Evolutionary conservation across 92 coral and sea anemone species (phyloP).

Genomic region (Porites cylindrica): DNA sequence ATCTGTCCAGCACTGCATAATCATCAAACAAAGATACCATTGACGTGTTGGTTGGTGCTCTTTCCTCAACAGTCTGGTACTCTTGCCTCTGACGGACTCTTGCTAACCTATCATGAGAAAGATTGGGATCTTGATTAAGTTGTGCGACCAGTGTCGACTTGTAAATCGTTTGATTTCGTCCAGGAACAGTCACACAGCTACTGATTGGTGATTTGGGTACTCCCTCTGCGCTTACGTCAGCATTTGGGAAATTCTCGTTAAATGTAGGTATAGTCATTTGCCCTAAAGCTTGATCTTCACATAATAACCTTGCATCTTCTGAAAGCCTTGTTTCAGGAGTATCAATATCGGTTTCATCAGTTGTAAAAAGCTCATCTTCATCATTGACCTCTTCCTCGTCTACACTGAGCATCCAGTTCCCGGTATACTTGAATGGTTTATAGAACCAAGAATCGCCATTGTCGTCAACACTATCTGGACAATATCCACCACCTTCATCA

Average conservation of each 20-base stretch:
- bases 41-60: slow-evolving; percentile 1
- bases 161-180: slow-evolving; percentile 1
- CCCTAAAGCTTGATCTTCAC: slow-evolving; percentile 10
- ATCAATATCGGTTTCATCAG: slow-evolving; percentile 37
- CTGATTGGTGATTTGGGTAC: slow-evolving; percentile 10
- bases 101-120: slow-evolving; percentile 47
- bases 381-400: slow-evolving; percentile 32
- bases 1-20: slow-evolving; percentile 26
- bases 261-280: slow-evolving; percentile 17
- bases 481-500: slow-evolving; percentile 40
- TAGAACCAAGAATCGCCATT: slow-evolving; percentile 42
- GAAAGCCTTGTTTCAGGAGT: slow-evolving; percentile 42
- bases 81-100: slow-evolving; percentile 43
- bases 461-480: slow-evolving; percentile 41
- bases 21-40: slow-evolving; percentile 25
- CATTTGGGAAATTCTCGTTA: slow-evolving; percentile 11
- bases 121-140: slow-evolving; percentile 51
- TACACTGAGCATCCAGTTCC: slow-evolving; percentile 35
- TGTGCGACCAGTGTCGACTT: slow-evolving; percentile 41
- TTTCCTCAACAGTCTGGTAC: not conserved
- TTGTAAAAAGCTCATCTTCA: slow-evolving; percentile 13
- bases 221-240: slow-evolving; percentile 18
- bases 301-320: slow-evolving; percentile 33
- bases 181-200: slow-evolving; percentile 7
- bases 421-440: slow-evolving; percentile 41